Evolutionary conservation across 2,888 invertebrate genomes (phyloP).

Genomic region (Gymnosoma rotundatum): DNA sequence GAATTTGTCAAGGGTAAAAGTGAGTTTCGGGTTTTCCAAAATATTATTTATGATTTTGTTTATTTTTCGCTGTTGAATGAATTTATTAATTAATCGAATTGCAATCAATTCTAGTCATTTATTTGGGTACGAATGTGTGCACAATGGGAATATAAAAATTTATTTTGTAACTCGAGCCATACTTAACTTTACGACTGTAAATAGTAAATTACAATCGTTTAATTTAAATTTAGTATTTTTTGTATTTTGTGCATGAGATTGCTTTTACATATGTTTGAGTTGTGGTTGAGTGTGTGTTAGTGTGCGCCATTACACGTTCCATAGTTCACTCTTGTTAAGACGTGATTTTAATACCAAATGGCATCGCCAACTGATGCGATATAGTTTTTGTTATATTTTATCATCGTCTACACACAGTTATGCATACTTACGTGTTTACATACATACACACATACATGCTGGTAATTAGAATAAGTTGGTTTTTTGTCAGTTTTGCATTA

Average conservation of each 20-base stretch:
- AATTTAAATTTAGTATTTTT: conserved; percentile 41
- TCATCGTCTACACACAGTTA: background rate
- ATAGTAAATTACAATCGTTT: conserved; percentile 34
- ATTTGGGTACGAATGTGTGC: background rate
- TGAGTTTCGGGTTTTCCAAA: conserved; percentile 83
- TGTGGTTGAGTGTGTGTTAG: conserved; percentile 18
- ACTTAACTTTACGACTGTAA: background rate
- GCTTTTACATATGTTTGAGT: conserved; percentile 22
- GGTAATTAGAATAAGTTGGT: conserved; percentile 49
- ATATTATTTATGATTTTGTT: too few species aligned
- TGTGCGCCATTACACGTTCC: conserved; percentile 69
- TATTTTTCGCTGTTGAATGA: background rate
- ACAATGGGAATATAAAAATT: background rate
- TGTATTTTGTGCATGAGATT: conserved; percentile 18
- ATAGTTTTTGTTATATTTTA: conserved; percentile 20
- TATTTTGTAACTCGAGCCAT: background rate
- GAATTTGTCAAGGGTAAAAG: conserved; percentile 91
- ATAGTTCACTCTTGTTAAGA: conserved; percentile 70
- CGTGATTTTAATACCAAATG: conserved; percentile 66
- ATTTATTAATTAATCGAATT: conserved; percentile 12
- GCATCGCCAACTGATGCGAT: conserved; percentile 54
- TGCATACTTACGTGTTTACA: background rate
- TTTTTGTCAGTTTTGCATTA: conserved; percentile 36
- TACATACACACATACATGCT: background rate
- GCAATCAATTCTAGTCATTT: conserved; percentile 13